Evolutionary conservation across 1,140 invertebrate species (phyloP).

Genomic region (Belonocnema kinseyi): DNA sequence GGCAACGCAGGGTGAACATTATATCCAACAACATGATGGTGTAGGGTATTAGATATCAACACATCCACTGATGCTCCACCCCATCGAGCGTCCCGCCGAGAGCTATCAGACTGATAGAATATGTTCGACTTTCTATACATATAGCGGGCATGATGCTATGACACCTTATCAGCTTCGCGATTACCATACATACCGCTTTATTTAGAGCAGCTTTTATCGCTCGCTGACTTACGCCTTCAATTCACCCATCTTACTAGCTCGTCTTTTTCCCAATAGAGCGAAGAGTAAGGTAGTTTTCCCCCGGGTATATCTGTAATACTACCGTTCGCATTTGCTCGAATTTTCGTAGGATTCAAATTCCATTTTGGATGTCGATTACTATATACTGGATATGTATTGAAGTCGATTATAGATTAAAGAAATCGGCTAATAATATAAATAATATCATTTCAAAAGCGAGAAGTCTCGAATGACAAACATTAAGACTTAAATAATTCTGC

Average conservation of each 20-base stretch:
- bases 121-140: slow-evolving; percentile 38
- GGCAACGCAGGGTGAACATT: slow-evolving; percentile 52
- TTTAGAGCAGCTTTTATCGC: slow-evolving; percentile 66
- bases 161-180: slow-evolving; percentile 46
- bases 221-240: slow-evolving; percentile 46
- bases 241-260: slow-evolving; percentile 33
- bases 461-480: no score
- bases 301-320: not conserved
- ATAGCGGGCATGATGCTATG: slow-evolving; percentile 13
- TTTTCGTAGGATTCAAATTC: not conserved
- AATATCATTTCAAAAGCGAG: no score
- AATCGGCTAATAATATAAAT: no score
- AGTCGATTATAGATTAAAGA: no score
- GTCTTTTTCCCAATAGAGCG: not conserved
- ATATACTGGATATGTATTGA: no score
- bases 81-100: slow-evolving; percentile 60
- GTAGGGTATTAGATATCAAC: slow-evolving; percentile 63
- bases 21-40: slow-evolving; percentile 53
- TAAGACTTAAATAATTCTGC: no score
- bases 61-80: slow-evolving; percentile 49
- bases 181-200: slow-evolving; percentile 65
- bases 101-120: slow-evolving; percentile 69
- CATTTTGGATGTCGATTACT: no score
- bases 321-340: not conserved
- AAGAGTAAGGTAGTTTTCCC: not conserved